Percentiles rank a stretch among this genome's conserved stretches.
Evolutionary conservation across 2,797 vertebrate species (phyloP).

Genomic region (Melanogrammus aeglefinus): DNA sequence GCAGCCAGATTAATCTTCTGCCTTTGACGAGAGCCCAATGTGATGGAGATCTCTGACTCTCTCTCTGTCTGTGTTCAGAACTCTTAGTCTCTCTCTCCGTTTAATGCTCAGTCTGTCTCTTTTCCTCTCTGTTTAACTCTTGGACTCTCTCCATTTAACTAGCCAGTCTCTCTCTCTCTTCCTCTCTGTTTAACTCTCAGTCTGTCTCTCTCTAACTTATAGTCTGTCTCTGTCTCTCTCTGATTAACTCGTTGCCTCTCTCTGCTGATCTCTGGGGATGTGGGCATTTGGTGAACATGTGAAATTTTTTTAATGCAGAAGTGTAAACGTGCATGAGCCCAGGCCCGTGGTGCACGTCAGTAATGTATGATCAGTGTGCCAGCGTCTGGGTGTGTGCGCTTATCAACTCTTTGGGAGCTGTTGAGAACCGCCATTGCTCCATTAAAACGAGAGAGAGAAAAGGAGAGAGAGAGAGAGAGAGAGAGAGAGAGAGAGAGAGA

Average conservation of each 20-base stretch:
- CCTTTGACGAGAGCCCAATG: conserved; percentile 51
- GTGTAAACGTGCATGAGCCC: conserved; percentile 32
- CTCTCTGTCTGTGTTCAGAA: conserved; percentile 19
- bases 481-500: neutral
- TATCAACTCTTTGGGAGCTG: conserved; percentile 44
- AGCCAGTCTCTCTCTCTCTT: conserved; percentile 21
- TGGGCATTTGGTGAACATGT: conserved; percentile 10
- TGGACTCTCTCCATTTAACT: neutral
- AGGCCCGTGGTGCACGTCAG: conserved; percentile 29
- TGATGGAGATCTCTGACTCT: conserved; percentile 26
- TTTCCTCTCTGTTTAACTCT: no score
- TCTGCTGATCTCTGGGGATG: conserved; percentile 15
- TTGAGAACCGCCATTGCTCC: conserved; percentile 52
- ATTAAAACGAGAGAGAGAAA: conserved; percentile 39
- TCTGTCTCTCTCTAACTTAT: no score
- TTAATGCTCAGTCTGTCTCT: no score
- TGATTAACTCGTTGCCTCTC: no score
- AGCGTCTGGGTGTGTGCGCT: conserved; percentile 34
- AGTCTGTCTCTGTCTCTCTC: no score
- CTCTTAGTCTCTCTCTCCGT: conserved; percentile 18
- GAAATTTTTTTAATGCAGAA: conserved; percentile 28
- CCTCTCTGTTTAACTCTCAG: neutral
- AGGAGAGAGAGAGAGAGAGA: neutral
- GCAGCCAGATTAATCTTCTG: conserved; percentile 63
- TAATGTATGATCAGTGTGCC: conserved; percentile 46